These are phyloP conservation scores for Diplosoma virens DNA, from an alignment of 23 tunicate species.

Conservation along the genomic window DNA sequence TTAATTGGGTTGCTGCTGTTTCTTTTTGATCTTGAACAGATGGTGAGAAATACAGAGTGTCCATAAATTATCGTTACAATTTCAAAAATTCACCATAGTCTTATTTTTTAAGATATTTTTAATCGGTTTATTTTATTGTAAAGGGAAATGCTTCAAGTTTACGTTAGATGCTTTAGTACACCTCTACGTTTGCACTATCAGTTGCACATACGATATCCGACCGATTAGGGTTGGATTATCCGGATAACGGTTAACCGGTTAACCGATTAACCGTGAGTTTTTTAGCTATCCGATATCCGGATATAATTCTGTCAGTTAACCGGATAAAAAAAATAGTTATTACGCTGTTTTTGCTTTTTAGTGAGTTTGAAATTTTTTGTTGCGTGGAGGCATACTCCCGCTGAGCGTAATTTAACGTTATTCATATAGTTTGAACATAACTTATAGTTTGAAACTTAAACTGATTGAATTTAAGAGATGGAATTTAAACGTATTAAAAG, in stretches of 20 bases:
- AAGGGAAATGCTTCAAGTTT: too few relatives aligned
- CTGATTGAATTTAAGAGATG: slow-evolving; percentile 20
- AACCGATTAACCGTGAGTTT: slow-evolving; percentile 26
- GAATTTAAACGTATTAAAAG: slow-evolving; percentile 37
- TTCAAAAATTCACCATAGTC: too few relatives aligned
- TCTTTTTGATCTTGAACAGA: too few relatives aligned
- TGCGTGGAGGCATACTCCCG: slow-evolving; percentile 7
- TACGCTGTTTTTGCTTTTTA: background rate
- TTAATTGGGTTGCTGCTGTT: too few relatives aligned
- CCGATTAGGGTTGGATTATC: slow-evolving; percentile 19
- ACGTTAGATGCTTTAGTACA: too few relatives aligned
- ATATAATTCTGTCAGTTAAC: slow-evolving; percentile 19
- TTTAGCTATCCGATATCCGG: slow-evolving; percentile 20
- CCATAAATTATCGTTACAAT: too few relatives aligned
- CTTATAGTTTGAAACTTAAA: background rate
- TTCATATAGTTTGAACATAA: slow-evolving; percentile 8
- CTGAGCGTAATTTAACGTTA: slow-evolving; percentile 5
- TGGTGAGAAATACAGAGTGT: too few relatives aligned
- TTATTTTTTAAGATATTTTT: too few relatives aligned
- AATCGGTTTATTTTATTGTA: too few relatives aligned
- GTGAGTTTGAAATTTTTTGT: slow-evolving; percentile 3
- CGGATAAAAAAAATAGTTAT: too few relatives aligned
- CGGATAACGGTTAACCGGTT: slow-evolving; percentile 24
- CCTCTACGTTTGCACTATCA: too few relatives aligned
- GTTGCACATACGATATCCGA: too few relatives aligned